Base-by-base conservation (phyloP, 2,888 invertebrate genomes). In the Onthophagus sagittarius region DNA sequence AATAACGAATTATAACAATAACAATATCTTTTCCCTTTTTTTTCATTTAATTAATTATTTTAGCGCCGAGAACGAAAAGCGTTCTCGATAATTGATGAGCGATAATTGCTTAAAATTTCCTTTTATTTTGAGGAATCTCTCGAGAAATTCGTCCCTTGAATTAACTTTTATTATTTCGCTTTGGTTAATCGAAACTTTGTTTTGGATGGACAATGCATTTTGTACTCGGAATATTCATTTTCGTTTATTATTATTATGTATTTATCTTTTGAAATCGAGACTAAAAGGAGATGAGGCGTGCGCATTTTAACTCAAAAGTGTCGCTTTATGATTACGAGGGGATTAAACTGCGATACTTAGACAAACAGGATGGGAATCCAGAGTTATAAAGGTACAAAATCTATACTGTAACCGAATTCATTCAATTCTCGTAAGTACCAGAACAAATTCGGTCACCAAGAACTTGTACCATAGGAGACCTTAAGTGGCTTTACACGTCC, bases 1-100 rank as follows among this genome's bases (percentile, higher is more conserved):
- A 85, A 84, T 84, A 84, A 84, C 82, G 81, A 81, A 82, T 82
- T 79, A 53, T 23, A 84, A 83, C 84, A 82, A 82, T 82, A 77
- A 83, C 83, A 83, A 82, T 80, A 76, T 80, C 39, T 53, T 53
- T 53, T 53, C 39, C 39, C 39, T 53, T 53, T 53, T 33, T 53
- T 53, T 53, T 53, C 39, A 53, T 53, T 53, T 53, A 53, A 53
- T 53, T 53, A 53, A 53, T 53, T 53, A 53, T 11, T 53, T 53
- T 53, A 53, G 39, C 39, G 39, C 39, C 39, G 39, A 53, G 39
- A 53, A 53, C 39, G 39, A 53, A 53, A 53, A 53, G 6, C 39
- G 39, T 53, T 11, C 39, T 53, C 39, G 39, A 53, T 53, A 53
- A 53, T 53, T 9, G 11, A 9, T 53, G 39, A 53, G 23, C 11